Base-by-base conservation (phyloP, 2,888 invertebrate species). In the Kuschelorhynchus macadamiae region DNA sequence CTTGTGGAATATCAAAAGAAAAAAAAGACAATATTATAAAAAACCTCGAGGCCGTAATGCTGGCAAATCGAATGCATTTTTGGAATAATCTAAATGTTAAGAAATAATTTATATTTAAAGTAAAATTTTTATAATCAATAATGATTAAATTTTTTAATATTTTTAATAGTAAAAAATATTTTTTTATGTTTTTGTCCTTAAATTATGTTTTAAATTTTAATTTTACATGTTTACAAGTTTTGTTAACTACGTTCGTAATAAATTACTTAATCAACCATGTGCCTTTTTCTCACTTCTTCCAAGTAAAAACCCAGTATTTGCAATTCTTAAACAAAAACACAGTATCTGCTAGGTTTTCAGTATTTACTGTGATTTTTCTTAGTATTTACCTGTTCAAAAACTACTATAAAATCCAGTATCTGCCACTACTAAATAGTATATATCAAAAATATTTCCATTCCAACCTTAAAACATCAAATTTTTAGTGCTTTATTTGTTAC, bases 21-120 rank as follows among this genome's bases (percentile, higher is more conserved):
- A 17, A 44, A 44, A 44, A 18, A 44, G 39, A 44, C 16, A 44
- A 44, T 44, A 44, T 44, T 17, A 44, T 44, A 12, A 14, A 44
- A 44, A 44, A 44, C 16, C 16, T 44, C 5, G 5, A 18, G 16
- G 18, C 9, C 5, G 16, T 44, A 5, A 44, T 44, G 14, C 39
- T 11, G 11, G 11, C 17, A 17, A 44, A 44, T 11, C 7, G 44
- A 11, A 9, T 44, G n/a, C 16, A 44, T 2, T 44, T 44, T 44
- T 44, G 44, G 44, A 17, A 8, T 4, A 44, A 44, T 17, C 16
- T 44, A 44, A 39, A 39, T 39, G 11, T 39, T 39, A 12, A 12
- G n/a, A 11, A 39, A 12, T 39, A 7, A 39, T n/a, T n/a, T n/a
- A n/a, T n/a, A n/a, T n/a, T n/a, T n/a, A n/a, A n/a, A n/a, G n/a